Conservation (phyloP, 2,888 invertebrate species). For the Sclerodermus sp. region DNA sequence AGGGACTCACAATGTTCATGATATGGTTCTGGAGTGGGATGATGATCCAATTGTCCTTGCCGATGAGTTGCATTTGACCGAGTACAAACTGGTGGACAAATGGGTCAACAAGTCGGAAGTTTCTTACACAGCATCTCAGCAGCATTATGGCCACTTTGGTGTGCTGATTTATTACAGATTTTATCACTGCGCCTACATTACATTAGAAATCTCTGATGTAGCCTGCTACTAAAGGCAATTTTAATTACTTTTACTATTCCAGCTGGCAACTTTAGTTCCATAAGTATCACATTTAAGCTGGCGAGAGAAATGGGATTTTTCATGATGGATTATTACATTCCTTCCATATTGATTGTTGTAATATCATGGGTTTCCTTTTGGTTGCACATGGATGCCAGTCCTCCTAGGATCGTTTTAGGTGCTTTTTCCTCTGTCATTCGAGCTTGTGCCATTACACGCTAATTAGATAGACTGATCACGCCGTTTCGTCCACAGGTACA, state of each 20-base stretch:
- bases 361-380: slow-evolving; percentile 90
- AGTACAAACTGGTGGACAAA: slow-evolving; percentile 72
- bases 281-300: slow-evolving; percentile 77
- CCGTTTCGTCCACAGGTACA: slow-evolving; percentile 66
- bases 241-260: slow-evolving; percentile 46
- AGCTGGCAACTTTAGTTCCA: slow-evolving; percentile 82
- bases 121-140: slow-evolving; percentile 69
- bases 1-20: slow-evolving; percentile 83
- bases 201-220: not conserved
- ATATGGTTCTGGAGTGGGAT: slow-evolving; percentile 77
- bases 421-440: slow-evolving; percentile 26
- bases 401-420: slow-evolving; percentile 81
- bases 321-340: slow-evolving; percentile 85
- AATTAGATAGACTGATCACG: no score
- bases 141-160: slow-evolving; percentile 75
- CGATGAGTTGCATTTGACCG: slow-evolving; percentile 76
- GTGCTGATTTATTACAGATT: slow-evolving; percentile 22
- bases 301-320: slow-evolving; percentile 84
- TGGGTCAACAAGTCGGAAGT: slow-evolving; percentile 74
- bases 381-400: slow-evolving; percentile 83
- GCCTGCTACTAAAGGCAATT: slow-evolving; percentile 2
- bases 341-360: slow-evolving; percentile 82
- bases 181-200: slow-evolving; percentile 3
- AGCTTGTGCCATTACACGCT: no score
- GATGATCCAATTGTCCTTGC: slow-evolving; percentile 74